phyloP scores from a whole-genome alignment of 1,140 invertebrate species.

The Drosophila neocordata region DNA sequence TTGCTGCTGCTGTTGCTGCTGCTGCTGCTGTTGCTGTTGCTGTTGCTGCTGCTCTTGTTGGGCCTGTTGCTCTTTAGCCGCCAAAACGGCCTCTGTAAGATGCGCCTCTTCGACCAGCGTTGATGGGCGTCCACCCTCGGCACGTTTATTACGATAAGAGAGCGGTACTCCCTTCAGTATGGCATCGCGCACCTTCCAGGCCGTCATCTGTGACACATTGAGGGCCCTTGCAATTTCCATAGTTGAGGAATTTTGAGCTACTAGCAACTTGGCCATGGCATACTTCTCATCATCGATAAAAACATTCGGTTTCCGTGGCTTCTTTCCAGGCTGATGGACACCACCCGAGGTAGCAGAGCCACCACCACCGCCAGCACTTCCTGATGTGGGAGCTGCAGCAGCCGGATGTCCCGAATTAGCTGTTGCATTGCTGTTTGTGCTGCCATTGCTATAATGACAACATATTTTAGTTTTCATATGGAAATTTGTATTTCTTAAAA shows the following conservation, averaged over 20 bases:
- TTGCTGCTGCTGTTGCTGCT: slow-evolving; percentile 36
- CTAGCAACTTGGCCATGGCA: slow-evolving; percentile 78
- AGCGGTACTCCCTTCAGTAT: slow-evolving; percentile 78
- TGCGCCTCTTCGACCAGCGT: slow-evolving; percentile 26
- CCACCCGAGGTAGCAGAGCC: neutral
- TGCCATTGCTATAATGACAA: slow-evolving; percentile 48
- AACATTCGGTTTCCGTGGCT: slow-evolving; percentile 80
- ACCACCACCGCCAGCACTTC: slow-evolving; percentile 6
- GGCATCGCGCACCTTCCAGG: slow-evolving; percentile 80
- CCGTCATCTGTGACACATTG: slow-evolving; percentile 81
- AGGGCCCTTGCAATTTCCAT: slow-evolving; percentile 78
- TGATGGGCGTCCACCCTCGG: slow-evolving; percentile 44
- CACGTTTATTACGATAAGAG: slow-evolving; percentile 76
- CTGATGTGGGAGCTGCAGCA: slow-evolving; percentile 23
- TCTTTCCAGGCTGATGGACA: slow-evolving; percentile 61
- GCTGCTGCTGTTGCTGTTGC: slow-evolving; percentile 33
- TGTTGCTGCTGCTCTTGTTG: slow-evolving; percentile 46
- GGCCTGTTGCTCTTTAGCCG: slow-evolving; percentile 45
- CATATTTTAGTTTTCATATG: neutral
- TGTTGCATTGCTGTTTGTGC: slow-evolving; percentile 52
- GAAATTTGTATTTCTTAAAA: too few relatives aligned
- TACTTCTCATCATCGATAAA: slow-evolving; percentile 82
- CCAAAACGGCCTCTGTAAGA: slow-evolving; percentile 19
- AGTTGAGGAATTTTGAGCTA: slow-evolving; percentile 76
- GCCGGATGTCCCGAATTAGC: slow-evolving; percentile 21